A percentile compares a stretch with the other conserved stretches of the same genome.
phyloP scores from a whole-genome alignment of 2,888 invertebrate species.

The Chaetogeoica ovagalla region DNA sequence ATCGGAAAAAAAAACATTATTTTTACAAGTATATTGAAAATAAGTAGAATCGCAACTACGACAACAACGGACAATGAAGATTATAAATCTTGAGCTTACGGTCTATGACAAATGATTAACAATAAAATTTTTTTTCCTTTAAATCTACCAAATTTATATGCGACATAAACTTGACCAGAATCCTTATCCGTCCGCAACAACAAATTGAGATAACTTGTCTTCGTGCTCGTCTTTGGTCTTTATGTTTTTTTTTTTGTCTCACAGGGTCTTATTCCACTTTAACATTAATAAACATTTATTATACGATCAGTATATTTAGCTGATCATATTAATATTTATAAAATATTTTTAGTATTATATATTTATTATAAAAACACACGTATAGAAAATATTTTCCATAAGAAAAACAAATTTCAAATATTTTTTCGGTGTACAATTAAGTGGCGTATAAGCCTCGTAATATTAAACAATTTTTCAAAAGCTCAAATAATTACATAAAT shows the following conservation, averaged over 20 bases:
- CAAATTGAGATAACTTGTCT: constrained; percentile 9
- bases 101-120: constrained; percentile 29
- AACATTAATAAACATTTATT: too few relatives aligned
- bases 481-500: too few relatives aligned
- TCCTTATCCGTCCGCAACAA: background rate
- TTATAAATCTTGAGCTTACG: constrained; percentile 25
- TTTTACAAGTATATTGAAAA: background rate
- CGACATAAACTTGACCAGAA: constrained; percentile 23
- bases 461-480: too few relatives aligned
- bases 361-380: too few relatives aligned
- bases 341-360: too few relatives aligned
- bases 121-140: constrained; percentile 1
- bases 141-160: constrained; percentile 28
- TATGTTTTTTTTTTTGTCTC: background rate
- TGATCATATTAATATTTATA: too few relatives aligned
- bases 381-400: too few relatives aligned
- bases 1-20: background rate
- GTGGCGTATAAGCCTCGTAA: too few relatives aligned
- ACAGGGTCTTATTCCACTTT: background rate
- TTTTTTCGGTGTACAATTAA: too few relatives aligned
- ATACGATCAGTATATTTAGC: too few relatives aligned
- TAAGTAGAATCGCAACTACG: background rate
- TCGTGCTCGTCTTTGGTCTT: background rate
- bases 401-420: too few relatives aligned
- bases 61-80: constrained; percentile 20